phyloP scores from a whole-genome alignment of 2,797 vertebrate species.

The Oreonectes daqikongensis region DNA sequence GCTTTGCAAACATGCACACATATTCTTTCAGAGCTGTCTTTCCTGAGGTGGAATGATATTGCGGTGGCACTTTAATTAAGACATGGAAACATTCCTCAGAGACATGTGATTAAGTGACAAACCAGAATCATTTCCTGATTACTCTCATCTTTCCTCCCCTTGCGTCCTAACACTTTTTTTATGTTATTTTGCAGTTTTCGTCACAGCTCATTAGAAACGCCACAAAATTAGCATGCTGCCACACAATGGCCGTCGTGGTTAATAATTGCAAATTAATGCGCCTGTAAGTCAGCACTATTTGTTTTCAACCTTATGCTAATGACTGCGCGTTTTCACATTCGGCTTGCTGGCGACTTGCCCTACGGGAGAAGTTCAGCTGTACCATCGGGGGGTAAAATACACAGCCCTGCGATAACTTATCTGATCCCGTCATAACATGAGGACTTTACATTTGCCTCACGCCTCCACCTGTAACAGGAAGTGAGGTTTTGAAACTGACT shows the following conservation, averaged over 20 bases:
- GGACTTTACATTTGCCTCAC: neutral
- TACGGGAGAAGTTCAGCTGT: slow-evolving; percentile 12
- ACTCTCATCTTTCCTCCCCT: slow-evolving; percentile 57
- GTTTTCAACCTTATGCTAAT: slow-evolving; percentile 41
- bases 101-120: slow-evolving; percentile 61
- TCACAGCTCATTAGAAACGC: slow-evolving; percentile 67
- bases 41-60: slow-evolving; percentile 31
- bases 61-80: slow-evolving; percentile 62
- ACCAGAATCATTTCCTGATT: slow-evolving; percentile 67
- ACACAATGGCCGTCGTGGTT: slow-evolving; percentile 48
- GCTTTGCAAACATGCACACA: neutral
- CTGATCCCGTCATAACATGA: slow-evolving; percentile 16
- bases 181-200: slow-evolving; percentile 58
- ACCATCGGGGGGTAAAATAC: slow-evolving; percentile 24
- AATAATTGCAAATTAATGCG: slow-evolving; percentile 50
- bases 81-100: slow-evolving; percentile 56
- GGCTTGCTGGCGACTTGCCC: slow-evolving; percentile 17
- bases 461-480: neutral
- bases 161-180: slow-evolving; percentile 50
- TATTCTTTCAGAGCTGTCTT: neutral
- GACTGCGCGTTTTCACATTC: slow-evolving; percentile 29
- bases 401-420: slow-evolving; percentile 31
- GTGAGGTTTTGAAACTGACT: neutral
- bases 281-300: slow-evolving; percentile 39
- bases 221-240: slow-evolving; percentile 57